Base-by-base conservation (phyloP, 2,113 vertebrate genomes). In the Crypturellus undulatus region DNA sequence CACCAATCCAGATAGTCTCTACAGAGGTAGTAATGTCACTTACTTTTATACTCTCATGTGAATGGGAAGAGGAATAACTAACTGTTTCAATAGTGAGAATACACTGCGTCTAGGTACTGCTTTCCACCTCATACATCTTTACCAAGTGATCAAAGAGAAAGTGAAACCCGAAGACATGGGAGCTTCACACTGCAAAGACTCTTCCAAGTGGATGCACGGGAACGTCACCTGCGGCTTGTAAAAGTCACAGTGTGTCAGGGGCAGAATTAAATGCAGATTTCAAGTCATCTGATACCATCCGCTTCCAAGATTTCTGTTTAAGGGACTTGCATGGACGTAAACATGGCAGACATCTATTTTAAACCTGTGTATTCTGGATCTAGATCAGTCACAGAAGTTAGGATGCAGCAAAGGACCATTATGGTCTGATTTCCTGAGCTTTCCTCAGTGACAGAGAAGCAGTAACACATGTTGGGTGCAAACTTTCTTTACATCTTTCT, bases 71-170 rank as follows among this genome's bases (percentile, higher is more conserved):
- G 17, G 21, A 36, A 24, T 18, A 42, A 47, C 7, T 18, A 42
- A 47, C 6, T 18, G 9, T 45, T 13, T 24, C 32, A 75, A 71
- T 21, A 65, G 30, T 10, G 49, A 69, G 28, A 89, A 60, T 4
- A 16, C 0, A 1, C 64, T 14, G 38, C 19, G 52, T 12, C 25
- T 43, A 19, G 0, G 0, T 18, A 32, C 77, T 59, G 15, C 30
- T 30, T 69, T 13, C 59, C 58, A 81, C 25, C 38, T 70, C 62
- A 11, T 45, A 40, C 28, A 16, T 52, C 19, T 38, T 68, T 65
- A 76, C 21, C 28, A 47, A 84, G 67, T 0, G 9, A 54, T 49
- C 36, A 47, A 30, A 34, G 58, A 45, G 32, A 73, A 93, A 62
- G 36, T 0, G 3, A 65, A 20, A 28, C 24, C 67, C 9, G 28